phyloP scores from a whole-genome alignment of 1,140 invertebrate species.

The Notospermus geniculatus region DNA sequence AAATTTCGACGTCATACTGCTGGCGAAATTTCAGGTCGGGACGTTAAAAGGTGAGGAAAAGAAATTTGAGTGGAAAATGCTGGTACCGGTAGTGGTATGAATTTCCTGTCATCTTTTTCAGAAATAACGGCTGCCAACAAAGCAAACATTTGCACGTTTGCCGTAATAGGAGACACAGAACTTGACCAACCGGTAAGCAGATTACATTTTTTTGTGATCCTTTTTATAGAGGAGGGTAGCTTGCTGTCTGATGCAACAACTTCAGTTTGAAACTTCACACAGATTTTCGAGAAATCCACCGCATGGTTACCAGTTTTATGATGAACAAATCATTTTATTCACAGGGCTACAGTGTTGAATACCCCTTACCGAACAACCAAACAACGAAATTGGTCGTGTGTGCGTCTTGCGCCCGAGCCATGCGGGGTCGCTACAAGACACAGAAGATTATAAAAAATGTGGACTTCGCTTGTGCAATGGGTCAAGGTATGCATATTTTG shows the following conservation, averaged over 20 bases:
- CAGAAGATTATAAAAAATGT: constrained; percentile 34
- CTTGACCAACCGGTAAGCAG: constrained; percentile 55
- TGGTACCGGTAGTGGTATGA: too few species aligned
- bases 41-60: too few species aligned
- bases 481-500: constrained; percentile 38
- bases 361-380: constrained; percentile 16
- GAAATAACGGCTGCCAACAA: constrained; percentile 55
- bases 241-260: too few species aligned
- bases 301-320: too few species aligned
- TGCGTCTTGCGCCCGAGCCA: constrained; percentile 51
- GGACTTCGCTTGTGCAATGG: constrained; percentile 53
- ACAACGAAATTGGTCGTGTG: constrained; percentile 40
- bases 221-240: too few species aligned
- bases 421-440: constrained; percentile 49
- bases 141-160: constrained; percentile 52
- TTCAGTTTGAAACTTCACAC: too few species aligned
- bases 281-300: too few species aligned
- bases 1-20: too few species aligned
- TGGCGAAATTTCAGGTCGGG: too few species aligned
- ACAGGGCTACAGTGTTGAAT: constrained; percentile 47
- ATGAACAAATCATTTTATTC: neutral
- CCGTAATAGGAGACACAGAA: constrained; percentile 41
- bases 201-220: too few species aligned
- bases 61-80: too few species aligned
- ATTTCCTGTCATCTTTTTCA: constrained; percentile 25